phyloP scores from a whole-genome alignment of 2,113 vertebrate species.

The Triplophysa dalaica region DNA sequence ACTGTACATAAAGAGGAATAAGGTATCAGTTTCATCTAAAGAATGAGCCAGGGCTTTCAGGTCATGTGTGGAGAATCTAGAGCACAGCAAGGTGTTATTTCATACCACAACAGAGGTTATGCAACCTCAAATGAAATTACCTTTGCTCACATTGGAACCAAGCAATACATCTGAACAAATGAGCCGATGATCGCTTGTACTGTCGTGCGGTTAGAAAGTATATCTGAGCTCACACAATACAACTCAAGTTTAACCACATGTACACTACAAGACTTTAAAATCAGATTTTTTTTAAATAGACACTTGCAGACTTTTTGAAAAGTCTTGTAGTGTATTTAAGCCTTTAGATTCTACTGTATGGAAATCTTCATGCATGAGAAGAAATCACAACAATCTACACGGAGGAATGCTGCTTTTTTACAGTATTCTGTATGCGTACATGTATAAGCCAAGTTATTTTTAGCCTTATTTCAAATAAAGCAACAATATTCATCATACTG shows the following conservation, averaged over 20 bases:
- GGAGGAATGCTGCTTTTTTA: too few species aligned
- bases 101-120: conserved; percentile 3
- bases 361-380: not conserved
- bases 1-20: not conserved
- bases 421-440: too few species aligned
- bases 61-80: conserved; percentile 36
- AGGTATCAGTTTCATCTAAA: not conserved
- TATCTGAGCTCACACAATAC: not conserved
- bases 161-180: conserved; percentile 1
- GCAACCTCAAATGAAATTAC: not conserved
- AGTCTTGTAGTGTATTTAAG: too few species aligned
- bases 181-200: not conserved
- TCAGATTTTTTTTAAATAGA: too few species aligned
- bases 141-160: not conserved
- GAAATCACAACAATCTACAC: too few species aligned
- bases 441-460: too few species aligned
- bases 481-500: too few species aligned
- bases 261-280: too few species aligned
- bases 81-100: not conserved
- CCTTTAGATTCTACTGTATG: not conserved
- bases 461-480: too few species aligned
- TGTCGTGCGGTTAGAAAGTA: not conserved
- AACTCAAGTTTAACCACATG: conserved; percentile 6
- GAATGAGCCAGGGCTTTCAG: conserved; percentile 29
- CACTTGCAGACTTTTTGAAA: too few species aligned